These are phyloP conservation scores for Spea bombifrons DNA, from an alignment of 2,113 vertebrate genomes.

Conservation along the genomic window DNA sequence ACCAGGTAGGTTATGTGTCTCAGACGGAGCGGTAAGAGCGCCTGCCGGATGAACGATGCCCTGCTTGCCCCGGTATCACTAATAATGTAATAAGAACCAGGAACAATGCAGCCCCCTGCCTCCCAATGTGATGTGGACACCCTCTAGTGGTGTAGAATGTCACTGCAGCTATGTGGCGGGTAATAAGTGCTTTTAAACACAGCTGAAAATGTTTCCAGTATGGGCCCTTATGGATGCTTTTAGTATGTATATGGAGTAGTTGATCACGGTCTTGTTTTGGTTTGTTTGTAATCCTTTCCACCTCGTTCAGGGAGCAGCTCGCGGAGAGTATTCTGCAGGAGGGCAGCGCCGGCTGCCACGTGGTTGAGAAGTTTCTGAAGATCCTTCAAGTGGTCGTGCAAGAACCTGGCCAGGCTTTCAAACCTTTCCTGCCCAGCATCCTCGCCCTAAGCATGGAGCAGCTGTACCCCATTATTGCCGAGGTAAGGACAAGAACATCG, in stretches of 20 bases:
- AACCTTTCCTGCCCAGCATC: slow-evolving; percentile 92
- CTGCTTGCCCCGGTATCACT: too few species aligned
- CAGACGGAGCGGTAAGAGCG: too few species aligned
- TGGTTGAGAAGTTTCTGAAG: slow-evolving; percentile 96
- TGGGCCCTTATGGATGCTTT: too few species aligned
- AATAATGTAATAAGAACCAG: too few species aligned
- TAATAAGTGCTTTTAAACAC: too few species aligned
- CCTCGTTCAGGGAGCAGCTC: slow-evolving; percentile 81
- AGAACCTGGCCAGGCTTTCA: slow-evolving; percentile 94
- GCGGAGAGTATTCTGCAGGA: slow-evolving; percentile 94
- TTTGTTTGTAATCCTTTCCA: neutral
- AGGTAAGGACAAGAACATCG: slow-evolving; percentile 66
- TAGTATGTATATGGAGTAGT: neutral
- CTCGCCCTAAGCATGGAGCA: slow-evolving; percentile 96
- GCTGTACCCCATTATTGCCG: slow-evolving; percentile 94
- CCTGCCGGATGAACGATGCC: too few species aligned
- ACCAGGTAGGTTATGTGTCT: slow-evolving; percentile 77
- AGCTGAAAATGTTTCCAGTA: too few species aligned
- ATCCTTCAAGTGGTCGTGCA: slow-evolving; percentile 97
- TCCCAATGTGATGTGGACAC: too few species aligned
- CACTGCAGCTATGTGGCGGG: too few species aligned
- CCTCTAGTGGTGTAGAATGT: too few species aligned
- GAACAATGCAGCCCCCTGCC: too few species aligned
- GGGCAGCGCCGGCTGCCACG: slow-evolving; percentile 88
- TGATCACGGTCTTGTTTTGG: neutral